Base-by-base conservation (phyloP, 1,140 invertebrate genomes). In the Hyles vespertilio region DNA sequence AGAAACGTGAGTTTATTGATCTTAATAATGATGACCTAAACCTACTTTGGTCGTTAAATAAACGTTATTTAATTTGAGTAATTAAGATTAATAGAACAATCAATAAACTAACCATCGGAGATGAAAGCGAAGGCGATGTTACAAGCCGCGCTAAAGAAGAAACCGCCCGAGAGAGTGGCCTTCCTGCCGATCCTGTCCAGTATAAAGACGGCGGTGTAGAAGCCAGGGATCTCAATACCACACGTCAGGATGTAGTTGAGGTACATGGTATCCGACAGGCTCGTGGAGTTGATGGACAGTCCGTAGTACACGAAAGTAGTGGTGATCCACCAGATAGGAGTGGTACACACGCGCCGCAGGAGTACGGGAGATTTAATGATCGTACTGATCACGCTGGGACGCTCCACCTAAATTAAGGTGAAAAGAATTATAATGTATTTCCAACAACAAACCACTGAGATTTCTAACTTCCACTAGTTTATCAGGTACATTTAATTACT, bases 221-320 rank as follows among this genome's bases (percentile, higher is more conserved):
- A 95, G 6, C 92, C 93, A 7, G 94, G 94, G 62, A 95, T 93
- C 79, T 95, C 94, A 3, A 94, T 91, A 4, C 92, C 78, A 2
- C 91, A 90, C 3, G 93, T 92, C 33, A 93, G 84, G n/a, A 94
- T 92, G 68, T 94, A 95, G 75, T 94, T 94, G 32, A 92, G 74
- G 77, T 95, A 94, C 71, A 92, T 92, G 60, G 94, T 91, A 9
- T 94, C 94, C 8, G 92, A 92, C 8, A 97, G 87, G 34, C 93
- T 91, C 4, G 94, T 94, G 0, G 95, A 93, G 77, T 96, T 96
- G 47, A 96, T 91, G 5, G 95, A 95, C 2, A 97, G 79, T 0
- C 95, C 96, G 70, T 96, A 96, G 80, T 96, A 97, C 2, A 96
- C 92, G 63, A 96, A 93, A 0, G 93, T 92, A 63, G 93, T 92